Evolutionary conservation across 2,113 vertebrate genomes (phyloP).

Genomic region (Serinus canaria): DNA sequence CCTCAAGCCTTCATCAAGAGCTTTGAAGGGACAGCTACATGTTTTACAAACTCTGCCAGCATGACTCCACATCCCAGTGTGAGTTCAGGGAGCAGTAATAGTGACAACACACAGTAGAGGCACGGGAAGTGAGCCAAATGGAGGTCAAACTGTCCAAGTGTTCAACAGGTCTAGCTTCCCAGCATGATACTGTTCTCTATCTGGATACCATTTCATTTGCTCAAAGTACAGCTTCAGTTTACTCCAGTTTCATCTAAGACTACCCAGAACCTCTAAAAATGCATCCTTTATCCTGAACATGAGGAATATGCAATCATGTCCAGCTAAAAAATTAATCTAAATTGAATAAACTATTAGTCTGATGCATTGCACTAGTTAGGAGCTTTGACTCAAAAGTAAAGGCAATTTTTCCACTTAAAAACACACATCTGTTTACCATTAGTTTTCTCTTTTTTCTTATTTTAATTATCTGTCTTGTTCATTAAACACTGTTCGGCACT

Average conservation of each 20-base stretch:
- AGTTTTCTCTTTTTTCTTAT: not conserved
- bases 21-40: not conserved
- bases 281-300: not conserved
- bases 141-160: not conserved
- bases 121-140: not conserved
- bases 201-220: not conserved
- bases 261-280: not conserved
- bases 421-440: not conserved
- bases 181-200: not conserved
- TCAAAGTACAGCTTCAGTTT: not conserved
- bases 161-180: not conserved
- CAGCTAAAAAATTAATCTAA: not conserved
- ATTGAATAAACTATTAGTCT: not conserved
- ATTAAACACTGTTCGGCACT: not conserved
- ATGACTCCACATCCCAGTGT: not conserved
- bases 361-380: not conserved
- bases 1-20: not conserved
- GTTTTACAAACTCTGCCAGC: not conserved
- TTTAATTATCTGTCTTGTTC: not conserved
- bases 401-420: not conserved
- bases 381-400: not conserved
- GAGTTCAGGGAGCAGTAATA: not conserved
- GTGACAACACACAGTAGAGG: rapidly evolving
- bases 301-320: not conserved
- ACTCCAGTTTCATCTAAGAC: not conserved